These are phyloP conservation scores for Theristicus caerulescens DNA, from an alignment of 2,113 vertebrate species.

Conservation along the genomic window DNA sequence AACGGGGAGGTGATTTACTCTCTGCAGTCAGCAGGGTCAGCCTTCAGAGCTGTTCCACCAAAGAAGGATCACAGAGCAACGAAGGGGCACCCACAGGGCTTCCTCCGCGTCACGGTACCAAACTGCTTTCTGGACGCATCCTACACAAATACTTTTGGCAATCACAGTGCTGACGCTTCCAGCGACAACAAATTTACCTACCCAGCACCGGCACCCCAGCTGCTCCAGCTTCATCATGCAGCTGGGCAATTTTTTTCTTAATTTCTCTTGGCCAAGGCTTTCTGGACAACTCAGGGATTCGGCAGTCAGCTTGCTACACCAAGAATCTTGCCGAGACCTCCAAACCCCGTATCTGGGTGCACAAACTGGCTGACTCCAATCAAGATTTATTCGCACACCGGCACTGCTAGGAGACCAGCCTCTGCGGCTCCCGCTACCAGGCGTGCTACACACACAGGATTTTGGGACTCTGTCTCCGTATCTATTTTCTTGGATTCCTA, in stretches of 20 bases:
- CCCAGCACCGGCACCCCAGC: too few relatives aligned
- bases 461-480: too few relatives aligned
- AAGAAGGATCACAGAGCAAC: background rate
- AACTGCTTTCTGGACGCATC: background rate
- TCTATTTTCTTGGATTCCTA: background rate
- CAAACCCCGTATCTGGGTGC: background rate
- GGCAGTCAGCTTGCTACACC: background rate
- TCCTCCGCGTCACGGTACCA: background rate
- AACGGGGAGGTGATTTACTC: background rate
- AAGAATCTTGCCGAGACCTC: background rate
- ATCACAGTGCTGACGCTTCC: background rate
- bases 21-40: background rate
- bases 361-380: too few relatives aligned
- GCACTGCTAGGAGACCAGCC: background rate
- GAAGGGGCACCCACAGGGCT: background rate
- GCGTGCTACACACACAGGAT: accelerated
- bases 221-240: background rate
- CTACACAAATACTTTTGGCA: background rate
- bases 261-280: too few relatives aligned
- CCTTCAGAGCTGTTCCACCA: background rate
- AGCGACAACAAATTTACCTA: background rate
- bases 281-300: background rate
- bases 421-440: background rate
- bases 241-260: background rate
- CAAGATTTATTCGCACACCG: accelerated